phyloP scores from a whole-genome alignment of 2,797 vertebrate genomes.

The Peromyscus attwateri region DNA sequence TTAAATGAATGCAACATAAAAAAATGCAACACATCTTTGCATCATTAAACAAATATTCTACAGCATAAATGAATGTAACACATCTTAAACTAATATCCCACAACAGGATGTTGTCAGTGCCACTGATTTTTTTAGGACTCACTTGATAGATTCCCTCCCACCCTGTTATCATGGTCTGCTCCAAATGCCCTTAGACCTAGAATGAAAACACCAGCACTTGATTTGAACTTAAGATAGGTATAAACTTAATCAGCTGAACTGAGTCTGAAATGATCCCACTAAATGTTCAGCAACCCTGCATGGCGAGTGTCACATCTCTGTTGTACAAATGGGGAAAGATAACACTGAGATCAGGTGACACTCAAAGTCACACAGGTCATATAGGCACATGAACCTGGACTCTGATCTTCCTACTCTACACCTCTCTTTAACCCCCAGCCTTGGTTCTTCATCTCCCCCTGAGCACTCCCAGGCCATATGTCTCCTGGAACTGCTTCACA shows the following conservation, averaged over 20 bases:
- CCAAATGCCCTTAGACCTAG: neutral
- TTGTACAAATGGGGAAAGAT: neutral
- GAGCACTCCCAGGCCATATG: neutral
- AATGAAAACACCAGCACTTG: slow-evolving; percentile 3
- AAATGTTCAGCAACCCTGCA: neutral
- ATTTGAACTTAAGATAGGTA: slow-evolving; percentile 16
- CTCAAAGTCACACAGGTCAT: neutral
- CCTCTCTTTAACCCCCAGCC: neutral
- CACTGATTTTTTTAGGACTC: neutral
- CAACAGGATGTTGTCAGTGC: neutral
- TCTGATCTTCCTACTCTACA: slow-evolving; percentile 23
- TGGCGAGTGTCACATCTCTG: neutral
- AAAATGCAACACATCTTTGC: too few species aligned
- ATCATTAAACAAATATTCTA: too few species aligned
- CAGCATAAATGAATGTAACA: too few species aligned
- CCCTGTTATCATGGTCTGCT: neutral
- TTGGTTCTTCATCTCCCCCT: neutral
- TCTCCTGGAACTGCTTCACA: neutral
- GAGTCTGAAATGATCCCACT: slow-evolving; percentile 1
- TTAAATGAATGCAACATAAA: too few species aligned
- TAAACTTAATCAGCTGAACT: neutral
- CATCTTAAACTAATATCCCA: too few species aligned
- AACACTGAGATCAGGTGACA: neutral
- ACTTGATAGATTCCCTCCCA: slow-evolving; percentile 16
- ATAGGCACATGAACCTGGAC: neutral